phyloP scores from a whole-genome alignment of 1,140 invertebrate species.

The Leptonema lineaticorne region DNA sequence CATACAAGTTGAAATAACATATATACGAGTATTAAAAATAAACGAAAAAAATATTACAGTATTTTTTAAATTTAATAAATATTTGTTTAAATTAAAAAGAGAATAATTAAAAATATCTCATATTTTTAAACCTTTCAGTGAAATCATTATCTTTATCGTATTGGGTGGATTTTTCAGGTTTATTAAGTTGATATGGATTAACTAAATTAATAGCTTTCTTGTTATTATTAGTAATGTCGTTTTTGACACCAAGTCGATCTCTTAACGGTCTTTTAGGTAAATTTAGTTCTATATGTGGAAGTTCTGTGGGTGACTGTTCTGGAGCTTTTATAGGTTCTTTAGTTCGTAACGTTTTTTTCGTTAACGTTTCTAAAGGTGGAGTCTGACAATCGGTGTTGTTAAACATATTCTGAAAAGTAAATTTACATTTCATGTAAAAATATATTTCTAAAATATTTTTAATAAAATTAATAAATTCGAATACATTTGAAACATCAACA shows the following conservation, averaged over 20 bases:
- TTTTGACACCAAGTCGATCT: constrained; percentile 48
- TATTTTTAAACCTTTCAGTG: too few relatives aligned
- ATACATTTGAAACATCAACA: constrained; percentile 24
- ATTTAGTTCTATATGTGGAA: constrained; percentile 55
- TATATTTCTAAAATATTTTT: neutral
- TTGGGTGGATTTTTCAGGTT: neutral
- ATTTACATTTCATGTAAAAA: neutral
- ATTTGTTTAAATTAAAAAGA: too few relatives aligned
- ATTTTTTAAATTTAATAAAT: too few relatives aligned
- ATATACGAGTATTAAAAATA: too few relatives aligned
- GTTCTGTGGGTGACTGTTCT: constrained; percentile 16
- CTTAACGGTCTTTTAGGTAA: constrained; percentile 54
- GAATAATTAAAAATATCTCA: too few relatives aligned
- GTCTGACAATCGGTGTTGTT: neutral
- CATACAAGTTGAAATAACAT: too few relatives aligned
- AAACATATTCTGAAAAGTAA: neutral
- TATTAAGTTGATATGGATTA: constrained; percentile 28
- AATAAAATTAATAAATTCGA: neutral
- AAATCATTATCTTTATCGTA: neutral
- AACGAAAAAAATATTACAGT: too few relatives aligned
- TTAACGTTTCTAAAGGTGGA: neutral
- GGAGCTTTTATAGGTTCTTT: constrained; percentile 1
- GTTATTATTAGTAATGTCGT: constrained; percentile 9
- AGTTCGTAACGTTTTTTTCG: neutral
- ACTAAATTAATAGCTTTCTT: constrained; percentile 30